Percentiles rank a stretch among this genome's conserved stretches.
phyloP scores from a whole-genome alignment of 2,888 invertebrate species.

The Geotrupes spiniger region DNA sequence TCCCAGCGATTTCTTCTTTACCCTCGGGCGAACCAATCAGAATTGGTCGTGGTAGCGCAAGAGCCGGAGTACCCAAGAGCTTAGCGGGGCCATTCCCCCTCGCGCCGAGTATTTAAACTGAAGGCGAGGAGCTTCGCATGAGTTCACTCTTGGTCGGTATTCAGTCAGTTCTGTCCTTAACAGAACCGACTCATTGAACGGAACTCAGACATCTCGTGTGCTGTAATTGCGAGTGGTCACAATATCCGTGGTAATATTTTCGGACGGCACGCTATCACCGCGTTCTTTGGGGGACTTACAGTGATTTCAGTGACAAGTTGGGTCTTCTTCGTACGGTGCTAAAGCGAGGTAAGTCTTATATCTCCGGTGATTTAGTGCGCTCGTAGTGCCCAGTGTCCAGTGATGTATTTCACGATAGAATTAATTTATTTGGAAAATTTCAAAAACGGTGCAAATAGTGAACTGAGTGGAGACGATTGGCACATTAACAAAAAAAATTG shows the following conservation, averaged over 20 bases:
- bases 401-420: not conserved
- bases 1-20: conserved; percentile 47
- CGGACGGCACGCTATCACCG: too few species aligned
- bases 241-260: not conserved
- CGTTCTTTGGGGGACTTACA: conserved; percentile 3
- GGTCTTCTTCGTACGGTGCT: conserved; percentile 1
- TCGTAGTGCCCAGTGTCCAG: conserved; percentile 1
- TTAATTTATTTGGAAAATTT: too few species aligned
- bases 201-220: conserved; percentile 19
- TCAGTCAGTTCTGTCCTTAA: conserved; percentile 32
- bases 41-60: conserved; percentile 57
- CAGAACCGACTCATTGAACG: conserved; percentile 24
- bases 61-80: conserved; percentile 60
- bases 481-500: too few species aligned
- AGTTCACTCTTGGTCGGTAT: conserved; percentile 58
- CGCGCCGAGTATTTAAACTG: conserved; percentile 60
- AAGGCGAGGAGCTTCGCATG: conserved; percentile 58
- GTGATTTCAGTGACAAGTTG: conserved; percentile 7
- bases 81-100: conserved; percentile 57
- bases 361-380: not conserved
- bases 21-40: conserved; percentile 46
- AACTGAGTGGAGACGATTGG: too few species aligned
- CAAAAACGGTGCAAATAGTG: too few species aligned
- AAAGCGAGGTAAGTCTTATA: conserved; percentile 10
- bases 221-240: conserved; percentile 6